A percentile compares a stretch with the other conserved stretches of the same genome.
Conservation (phyloP, 2,797 vertebrate genomes). For the Sebastes itinus region DNA sequence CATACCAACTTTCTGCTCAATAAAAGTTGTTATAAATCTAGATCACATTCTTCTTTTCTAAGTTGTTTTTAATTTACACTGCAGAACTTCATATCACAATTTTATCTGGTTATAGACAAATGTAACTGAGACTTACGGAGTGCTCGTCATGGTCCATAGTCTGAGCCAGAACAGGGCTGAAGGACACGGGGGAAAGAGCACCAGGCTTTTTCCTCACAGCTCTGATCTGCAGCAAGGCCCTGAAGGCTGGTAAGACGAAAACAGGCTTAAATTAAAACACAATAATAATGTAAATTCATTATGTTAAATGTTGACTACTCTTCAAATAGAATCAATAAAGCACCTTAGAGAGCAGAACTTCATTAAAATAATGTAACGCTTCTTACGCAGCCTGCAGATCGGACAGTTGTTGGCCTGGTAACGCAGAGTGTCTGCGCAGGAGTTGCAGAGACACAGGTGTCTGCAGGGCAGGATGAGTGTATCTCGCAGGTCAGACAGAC, state of each 20-base stretch:
- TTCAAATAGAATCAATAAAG: neutral
- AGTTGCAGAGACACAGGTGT: constrained; percentile 95
- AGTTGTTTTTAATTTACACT: neutral
- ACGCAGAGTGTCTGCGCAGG: constrained; percentile 94
- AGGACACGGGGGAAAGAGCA: constrained; percentile 93
- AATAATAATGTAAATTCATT: neutral
- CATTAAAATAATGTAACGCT: neutral
- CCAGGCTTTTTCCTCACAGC: constrained; percentile 97
- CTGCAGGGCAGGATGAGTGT: constrained; percentile 96
- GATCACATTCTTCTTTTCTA: too few species aligned
- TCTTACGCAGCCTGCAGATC: constrained; percentile 97
- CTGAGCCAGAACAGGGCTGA: constrained; percentile 97
- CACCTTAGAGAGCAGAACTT: neutral
- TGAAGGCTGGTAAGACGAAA: constrained; percentile 85
- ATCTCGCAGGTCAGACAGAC: constrained; percentile 94
- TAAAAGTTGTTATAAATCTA: too few species aligned
- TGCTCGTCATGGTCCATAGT: constrained; percentile 97
- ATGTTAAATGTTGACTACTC: neutral
- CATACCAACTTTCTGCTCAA: too few species aligned
- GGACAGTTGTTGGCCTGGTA: constrained; percentile 99
- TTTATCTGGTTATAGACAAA: neutral
- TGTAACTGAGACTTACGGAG: constrained; percentile 81
- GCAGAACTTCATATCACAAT: neutral
- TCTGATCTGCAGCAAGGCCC: constrained; percentile 97
- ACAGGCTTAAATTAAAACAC: constrained; percentile 10